A percentile compares a stretch with the other conserved stretches of the same genome.
Evolutionary conservation across 37 sponge, comb jelly and placozoan genomes (phyloP).

Genomic region (Theonella swinhoei): DNA sequence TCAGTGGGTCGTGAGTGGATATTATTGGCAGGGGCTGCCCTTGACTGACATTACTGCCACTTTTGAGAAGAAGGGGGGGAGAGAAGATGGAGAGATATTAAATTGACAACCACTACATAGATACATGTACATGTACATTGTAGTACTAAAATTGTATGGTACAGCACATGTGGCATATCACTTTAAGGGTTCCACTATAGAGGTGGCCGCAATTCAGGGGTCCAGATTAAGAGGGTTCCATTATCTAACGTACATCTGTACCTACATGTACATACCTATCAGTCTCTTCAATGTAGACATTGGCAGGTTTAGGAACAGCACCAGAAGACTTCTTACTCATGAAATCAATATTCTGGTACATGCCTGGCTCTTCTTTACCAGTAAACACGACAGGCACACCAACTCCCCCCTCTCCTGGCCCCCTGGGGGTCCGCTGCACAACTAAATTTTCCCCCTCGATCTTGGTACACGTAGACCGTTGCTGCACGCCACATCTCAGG

Average conservation of each 20-base stretch:
- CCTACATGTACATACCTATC: not conserved
- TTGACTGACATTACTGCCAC: too few species aligned
- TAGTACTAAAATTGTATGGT: too few species aligned
- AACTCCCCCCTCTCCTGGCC: not conserved
- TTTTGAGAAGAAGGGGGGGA: too few species aligned
- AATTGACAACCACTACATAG: too few species aligned
- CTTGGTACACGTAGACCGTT: not conserved
- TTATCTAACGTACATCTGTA: too few species aligned
- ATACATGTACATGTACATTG: too few species aligned
- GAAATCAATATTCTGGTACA: slow-evolving; percentile 41
- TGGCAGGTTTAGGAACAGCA: not conserved
- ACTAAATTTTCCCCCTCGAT: slow-evolving; percentile 23
- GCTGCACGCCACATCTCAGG: not conserved
- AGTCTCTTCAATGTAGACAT: not conserved
- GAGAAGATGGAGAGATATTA: too few species aligned
- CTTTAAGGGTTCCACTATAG: too few species aligned
- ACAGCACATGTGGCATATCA: too few species aligned
- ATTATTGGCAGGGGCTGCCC: not conserved
- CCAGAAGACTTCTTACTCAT: not conserved
- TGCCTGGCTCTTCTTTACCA: not conserved
- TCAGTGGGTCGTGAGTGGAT: not conserved
- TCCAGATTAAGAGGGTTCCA: too few species aligned
- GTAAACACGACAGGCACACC: not conserved
- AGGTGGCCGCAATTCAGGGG: too few species aligned
- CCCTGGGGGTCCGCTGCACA: not conserved